A percentile compares a stretch with the other conserved stretches of the same genome.
Evolutionary conservation across 1,140 invertebrate species (phyloP).

Genomic region (Spodoptera frugiperda): DNA sequence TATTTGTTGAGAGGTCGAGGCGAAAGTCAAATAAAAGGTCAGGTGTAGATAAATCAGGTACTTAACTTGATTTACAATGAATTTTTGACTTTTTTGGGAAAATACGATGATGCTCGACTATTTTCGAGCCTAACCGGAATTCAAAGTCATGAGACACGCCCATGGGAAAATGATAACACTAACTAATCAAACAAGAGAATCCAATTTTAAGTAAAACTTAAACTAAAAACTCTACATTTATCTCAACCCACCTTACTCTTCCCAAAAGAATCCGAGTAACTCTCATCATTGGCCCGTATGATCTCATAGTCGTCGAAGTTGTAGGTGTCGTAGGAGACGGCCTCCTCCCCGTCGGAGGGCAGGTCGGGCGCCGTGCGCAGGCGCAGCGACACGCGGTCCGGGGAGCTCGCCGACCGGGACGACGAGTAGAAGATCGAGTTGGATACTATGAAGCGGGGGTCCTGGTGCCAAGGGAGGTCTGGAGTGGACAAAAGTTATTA

Average conservation of each 20-base stretch:
- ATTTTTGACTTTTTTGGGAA: too few species aligned
- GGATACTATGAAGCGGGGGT: slow-evolving; percentile 67
- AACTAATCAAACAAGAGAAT: too few species aligned
- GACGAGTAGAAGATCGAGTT: slow-evolving; percentile 72
- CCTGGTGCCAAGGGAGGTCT: slow-evolving; percentile 78
- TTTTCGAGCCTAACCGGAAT: too few species aligned
- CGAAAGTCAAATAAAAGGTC: too few species aligned
- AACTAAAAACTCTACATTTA: too few species aligned
- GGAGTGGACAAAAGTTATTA: background rate
- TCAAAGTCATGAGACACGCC: too few species aligned
- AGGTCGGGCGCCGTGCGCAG: background rate
- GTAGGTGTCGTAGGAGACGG: slow-evolving; percentile 66
- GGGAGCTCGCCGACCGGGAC: slow-evolving; percentile 40
- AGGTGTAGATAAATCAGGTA: too few species aligned
- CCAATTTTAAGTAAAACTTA: too few species aligned
- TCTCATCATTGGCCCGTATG: slow-evolving; percentile 66
- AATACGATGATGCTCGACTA: too few species aligned
- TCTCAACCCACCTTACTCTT: slow-evolving; percentile 52
- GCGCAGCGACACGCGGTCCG: slow-evolving; percentile 6
- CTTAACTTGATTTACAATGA: too few species aligned
- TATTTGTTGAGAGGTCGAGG: too few species aligned
- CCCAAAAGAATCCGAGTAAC: slow-evolving; percentile 53
- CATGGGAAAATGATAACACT: too few species aligned
- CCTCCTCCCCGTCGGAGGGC: slow-evolving; percentile 71
- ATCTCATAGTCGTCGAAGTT: slow-evolving; percentile 80